A percentile compares a stretch with the other conserved stretches of the same genome.
Evolutionary conservation across 2,797 vertebrate species (phyloP).

Genomic region (Labeo calbasu): DNA sequence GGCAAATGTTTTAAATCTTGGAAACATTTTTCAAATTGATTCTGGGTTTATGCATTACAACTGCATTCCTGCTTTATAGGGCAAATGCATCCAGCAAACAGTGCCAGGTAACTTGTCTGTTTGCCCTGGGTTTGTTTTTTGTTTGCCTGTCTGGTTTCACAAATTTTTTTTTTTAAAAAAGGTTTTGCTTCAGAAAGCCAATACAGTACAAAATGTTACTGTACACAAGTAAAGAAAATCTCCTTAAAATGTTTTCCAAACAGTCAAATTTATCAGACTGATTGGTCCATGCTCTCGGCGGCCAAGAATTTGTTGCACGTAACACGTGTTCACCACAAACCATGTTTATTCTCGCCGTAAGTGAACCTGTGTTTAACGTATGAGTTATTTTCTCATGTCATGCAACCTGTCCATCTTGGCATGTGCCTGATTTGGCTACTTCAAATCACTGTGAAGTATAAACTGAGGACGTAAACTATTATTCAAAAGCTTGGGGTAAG

Average conservation of each 20-base stretch:
- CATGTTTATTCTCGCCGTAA: neutral
- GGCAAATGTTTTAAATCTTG: neutral
- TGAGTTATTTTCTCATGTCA: neutral
- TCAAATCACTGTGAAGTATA: neutral
- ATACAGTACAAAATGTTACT: neutral
- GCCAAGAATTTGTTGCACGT: neutral
- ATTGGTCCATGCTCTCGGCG: neutral
- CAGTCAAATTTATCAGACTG: neutral
- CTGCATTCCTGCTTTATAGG: neutral
- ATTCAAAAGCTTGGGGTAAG: neutral
- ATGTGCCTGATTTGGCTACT: neutral
- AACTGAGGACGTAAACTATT: neutral
- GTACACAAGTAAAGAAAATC: neutral
- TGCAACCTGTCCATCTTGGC: neutral
- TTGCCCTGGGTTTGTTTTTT: constrained; percentile 8
- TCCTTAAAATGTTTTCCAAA: constrained; percentile 1
- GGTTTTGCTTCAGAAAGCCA: neutral
- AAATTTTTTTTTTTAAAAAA: neutral
- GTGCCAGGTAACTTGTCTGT: neutral
- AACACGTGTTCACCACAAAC: neutral
- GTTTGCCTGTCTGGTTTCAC: constrained; percentile 11
- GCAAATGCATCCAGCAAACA: constrained; percentile 10
- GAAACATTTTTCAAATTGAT: constrained; percentile 8
- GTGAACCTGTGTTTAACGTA: neutral
- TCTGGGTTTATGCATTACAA: neutral